A percentile compares a stretch with the other conserved stretches of the same genome.
These are phyloP conservation scores for Platalea minor DNA, from an alignment of 2,797 vertebrate species.

Conservation along the genomic window DNA sequence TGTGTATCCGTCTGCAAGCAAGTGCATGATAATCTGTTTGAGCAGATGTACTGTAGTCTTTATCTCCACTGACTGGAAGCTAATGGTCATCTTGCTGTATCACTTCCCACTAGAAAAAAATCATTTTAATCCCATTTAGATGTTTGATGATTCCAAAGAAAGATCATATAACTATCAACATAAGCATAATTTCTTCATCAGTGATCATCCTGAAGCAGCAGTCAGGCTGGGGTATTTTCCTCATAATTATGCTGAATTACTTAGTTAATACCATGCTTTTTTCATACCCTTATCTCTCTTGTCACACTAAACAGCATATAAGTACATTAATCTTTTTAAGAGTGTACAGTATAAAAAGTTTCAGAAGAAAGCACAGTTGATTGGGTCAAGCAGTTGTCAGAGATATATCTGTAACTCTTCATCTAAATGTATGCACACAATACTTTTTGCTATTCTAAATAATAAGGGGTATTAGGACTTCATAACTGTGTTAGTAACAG, in stretches of 20 bases:
- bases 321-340: neutral
- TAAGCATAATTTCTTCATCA: neutral
- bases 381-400: neutral
- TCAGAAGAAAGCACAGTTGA: neutral
- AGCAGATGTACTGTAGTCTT: neutral
- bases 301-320: neutral
- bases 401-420: accelerated
- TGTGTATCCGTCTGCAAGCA: neutral
- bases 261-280: neutral
- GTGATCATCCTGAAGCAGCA: neutral
- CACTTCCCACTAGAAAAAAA: neutral
- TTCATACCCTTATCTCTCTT: neutral
- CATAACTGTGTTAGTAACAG: neutral
- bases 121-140: neutral
- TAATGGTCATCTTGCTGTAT: neutral
- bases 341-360: neutral
- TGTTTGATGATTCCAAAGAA: neutral
- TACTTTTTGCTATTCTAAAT: neutral
- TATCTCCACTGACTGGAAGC: slow-evolving; percentile 21
- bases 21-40: neutral
- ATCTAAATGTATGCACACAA: neutral
- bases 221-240: neutral
- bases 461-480: neutral
- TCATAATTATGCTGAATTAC: neutral
- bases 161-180: neutral